A percentile compares a stretch with the other conserved stretches of the same genome.
Conservation (phyloP, 2,797 vertebrate species). For the Vireo griseus region DNA sequence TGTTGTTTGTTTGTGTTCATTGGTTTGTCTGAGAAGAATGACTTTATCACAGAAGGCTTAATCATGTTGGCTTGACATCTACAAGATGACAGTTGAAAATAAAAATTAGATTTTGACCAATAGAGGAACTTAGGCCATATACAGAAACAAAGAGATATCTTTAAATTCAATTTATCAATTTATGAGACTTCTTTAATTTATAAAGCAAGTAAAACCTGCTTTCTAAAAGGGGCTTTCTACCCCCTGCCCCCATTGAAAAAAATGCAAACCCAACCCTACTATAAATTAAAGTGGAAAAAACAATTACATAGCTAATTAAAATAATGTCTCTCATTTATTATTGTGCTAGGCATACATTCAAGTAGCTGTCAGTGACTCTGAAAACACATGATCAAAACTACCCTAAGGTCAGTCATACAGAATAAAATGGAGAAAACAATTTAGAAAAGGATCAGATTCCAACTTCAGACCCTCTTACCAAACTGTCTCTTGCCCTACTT, state of each 20-base stretch:
- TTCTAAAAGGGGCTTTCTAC: neutral
- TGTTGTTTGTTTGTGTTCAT: neutral
- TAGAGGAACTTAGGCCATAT: neutral
- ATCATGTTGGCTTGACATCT: neutral
- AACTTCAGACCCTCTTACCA: neutral
- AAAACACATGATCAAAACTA: neutral
- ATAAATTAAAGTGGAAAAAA: neutral
- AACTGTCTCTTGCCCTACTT: neutral
- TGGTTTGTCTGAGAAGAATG: neutral
- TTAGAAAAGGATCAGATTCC: neutral
- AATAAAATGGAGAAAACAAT: neutral
- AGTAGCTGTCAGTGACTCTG: neutral
- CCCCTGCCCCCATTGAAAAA: rapidly evolving
- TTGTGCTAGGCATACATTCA: neutral
- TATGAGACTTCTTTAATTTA: neutral
- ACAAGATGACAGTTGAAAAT: neutral
- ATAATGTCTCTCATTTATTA: neutral
- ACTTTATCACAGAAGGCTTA: neutral
- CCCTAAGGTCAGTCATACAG: neutral
- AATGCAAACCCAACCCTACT: neutral
- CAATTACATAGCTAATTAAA: neutral
- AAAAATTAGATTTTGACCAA: neutral
- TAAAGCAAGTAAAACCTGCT: neutral
- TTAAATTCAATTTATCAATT: neutral
- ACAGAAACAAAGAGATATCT: neutral